These are phyloP conservation scores for Nomada ruficornis DNA, from an alignment of 2,888 invertebrate species.

Conservation along the genomic window DNA sequence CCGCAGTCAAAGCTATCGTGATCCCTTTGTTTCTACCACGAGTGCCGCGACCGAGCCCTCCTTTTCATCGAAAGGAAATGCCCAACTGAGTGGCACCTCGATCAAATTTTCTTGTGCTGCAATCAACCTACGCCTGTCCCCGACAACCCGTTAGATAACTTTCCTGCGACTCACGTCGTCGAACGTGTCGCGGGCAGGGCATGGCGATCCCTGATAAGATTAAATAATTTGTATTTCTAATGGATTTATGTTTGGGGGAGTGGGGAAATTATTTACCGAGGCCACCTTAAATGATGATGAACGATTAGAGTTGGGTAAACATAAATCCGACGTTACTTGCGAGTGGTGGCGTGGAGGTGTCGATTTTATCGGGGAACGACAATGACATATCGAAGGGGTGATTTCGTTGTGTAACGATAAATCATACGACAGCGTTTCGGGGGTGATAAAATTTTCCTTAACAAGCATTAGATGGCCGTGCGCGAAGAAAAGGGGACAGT, in stretches of 20 bases:
- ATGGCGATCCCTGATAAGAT: neutral
- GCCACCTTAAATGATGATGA: neutral
- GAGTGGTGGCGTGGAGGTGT: neutral
- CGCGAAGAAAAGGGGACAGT: neutral
- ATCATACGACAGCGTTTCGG: neutral
- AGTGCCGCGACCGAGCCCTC: constrained; percentile 24
- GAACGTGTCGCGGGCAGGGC: neutral
- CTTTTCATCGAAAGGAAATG: constrained; percentile 46
- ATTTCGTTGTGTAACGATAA: neutral
- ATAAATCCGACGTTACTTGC: neutral
- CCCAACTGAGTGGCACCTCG: constrained; percentile 25
- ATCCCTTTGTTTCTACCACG: constrained; percentile 74
- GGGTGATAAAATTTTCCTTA: constrained; percentile 4
- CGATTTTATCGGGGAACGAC: neutral
- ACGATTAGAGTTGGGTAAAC: neutral
- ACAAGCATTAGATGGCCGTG: neutral
- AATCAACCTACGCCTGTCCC: neutral
- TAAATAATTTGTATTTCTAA: neutral
- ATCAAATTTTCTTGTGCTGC: constrained; percentile 36
- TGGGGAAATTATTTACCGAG: neutral
- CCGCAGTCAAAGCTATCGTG: constrained; percentile 76
- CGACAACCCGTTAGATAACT: constrained; percentile 16
- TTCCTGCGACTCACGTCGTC: constrained; percentile 28
- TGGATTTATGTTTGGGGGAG: neutral
- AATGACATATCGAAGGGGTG: neutral